Evolutionary conservation across 1,140 invertebrate species (phyloP).

Genomic region (Sipha flava): DNA sequence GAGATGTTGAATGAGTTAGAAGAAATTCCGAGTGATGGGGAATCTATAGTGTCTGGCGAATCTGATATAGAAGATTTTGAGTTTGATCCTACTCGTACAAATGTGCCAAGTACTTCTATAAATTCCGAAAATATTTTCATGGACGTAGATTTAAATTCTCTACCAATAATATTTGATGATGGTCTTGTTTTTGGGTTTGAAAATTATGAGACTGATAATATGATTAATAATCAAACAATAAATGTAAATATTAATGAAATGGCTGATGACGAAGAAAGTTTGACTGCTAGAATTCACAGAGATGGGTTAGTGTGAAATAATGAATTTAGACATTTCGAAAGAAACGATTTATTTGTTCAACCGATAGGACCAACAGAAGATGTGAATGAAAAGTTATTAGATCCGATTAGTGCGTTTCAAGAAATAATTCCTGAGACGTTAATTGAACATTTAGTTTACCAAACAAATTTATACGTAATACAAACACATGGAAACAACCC

Average conservation of each 20-base stretch:
- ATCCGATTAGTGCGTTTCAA: not conserved
- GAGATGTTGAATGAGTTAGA: not conserved
- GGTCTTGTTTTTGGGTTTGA: not conserved
- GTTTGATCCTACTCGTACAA: too few relatives aligned
- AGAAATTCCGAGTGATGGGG: not conserved
- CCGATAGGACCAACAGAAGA: not conserved
- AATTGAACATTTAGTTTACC: conserved; percentile 30
- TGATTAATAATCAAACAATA: too few relatives aligned
- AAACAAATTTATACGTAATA: conserved; percentile 37
- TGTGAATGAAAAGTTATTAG: not conserved
- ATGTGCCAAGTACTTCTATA: too few relatives aligned
- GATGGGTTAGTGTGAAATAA: not conserved
- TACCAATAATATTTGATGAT: not conserved
- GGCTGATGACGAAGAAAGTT: not conserved
- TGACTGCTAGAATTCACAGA: not conserved
- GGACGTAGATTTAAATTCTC: not conserved
- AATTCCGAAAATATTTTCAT: not conserved
- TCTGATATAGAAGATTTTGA: not conserved
- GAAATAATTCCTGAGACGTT: not conserved
- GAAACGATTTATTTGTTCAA: not conserved
- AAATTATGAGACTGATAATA: not conserved
- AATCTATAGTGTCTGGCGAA: too few relatives aligned
- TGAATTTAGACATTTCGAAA: not conserved
- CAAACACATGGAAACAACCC: conserved; percentile 27
- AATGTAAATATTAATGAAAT: too few relatives aligned